A percentile compares a stretch with the other conserved stretches of the same genome.
phyloP scores from a whole-genome alignment of 2,113 vertebrate species.

The Podarcis cretensis region DNA sequence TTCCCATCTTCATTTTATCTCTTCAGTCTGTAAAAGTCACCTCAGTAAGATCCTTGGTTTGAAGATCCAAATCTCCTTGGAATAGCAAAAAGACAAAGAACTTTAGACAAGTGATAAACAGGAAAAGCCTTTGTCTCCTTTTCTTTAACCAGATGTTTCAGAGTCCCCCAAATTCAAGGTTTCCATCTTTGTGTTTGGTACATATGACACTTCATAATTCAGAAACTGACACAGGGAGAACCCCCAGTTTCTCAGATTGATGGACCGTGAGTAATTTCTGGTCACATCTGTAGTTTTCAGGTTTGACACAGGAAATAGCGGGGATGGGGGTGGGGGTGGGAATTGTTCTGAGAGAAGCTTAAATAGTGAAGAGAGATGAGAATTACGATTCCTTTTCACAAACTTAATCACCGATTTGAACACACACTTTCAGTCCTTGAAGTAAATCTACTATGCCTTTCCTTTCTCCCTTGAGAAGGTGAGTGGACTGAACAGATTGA shows the following conservation, averaged over 20 bases:
- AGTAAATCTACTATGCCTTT: slow-evolving; percentile 58
- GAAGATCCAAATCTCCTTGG: slow-evolving; percentile 49
- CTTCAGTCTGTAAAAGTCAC: slow-evolving; percentile 27
- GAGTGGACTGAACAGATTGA: background rate
- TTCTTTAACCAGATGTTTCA: background rate
- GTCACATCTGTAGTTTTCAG: slow-evolving; percentile 40
- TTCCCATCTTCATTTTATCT: slow-evolving; percentile 37
- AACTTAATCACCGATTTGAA: slow-evolving; percentile 48
- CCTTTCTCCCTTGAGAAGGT: background rate
- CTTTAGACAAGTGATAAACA: background rate
- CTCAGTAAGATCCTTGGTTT: slow-evolving; percentile 23
- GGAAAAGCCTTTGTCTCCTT: background rate
- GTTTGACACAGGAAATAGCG: slow-evolving; percentile 52
- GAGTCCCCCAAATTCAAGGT: background rate
- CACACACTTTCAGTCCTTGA: slow-evolving; percentile 47
- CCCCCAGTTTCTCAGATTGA: background rate
- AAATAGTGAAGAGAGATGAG: slow-evolving; percentile 48
- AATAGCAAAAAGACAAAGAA: background rate
- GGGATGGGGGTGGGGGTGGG: background rate
- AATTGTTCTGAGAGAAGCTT: slow-evolving; percentile 59
- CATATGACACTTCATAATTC: background rate
- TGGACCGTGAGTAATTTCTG: background rate
- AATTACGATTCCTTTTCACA: slow-evolving; percentile 52
- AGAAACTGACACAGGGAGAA: background rate
- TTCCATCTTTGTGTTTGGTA: background rate